Conservation (phyloP, 2,797 vertebrate genomes). For the Scarus forsteni region DNA sequence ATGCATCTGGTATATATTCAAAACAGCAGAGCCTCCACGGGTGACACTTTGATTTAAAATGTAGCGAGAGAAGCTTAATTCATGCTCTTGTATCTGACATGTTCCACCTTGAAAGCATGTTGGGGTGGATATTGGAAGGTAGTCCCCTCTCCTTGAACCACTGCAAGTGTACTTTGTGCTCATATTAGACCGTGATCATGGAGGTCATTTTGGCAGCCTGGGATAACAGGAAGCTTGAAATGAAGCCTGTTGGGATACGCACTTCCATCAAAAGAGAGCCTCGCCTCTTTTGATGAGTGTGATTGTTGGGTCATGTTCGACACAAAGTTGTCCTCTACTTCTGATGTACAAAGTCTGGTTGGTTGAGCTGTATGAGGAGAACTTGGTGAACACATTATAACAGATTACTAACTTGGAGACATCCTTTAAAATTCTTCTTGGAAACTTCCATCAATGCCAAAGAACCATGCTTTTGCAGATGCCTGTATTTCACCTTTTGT, state of each 20-base stretch:
- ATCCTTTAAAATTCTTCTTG: neutral
- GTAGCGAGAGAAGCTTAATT: conserved; percentile 7
- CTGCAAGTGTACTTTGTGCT: conserved; percentile 72
- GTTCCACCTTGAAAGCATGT: conserved; percentile 16
- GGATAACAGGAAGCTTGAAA: conserved; percentile 54
- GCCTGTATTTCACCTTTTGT: conserved; percentile 19
- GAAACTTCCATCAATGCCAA: neutral
- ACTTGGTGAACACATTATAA: conserved; percentile 13
- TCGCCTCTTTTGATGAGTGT: conserved; percentile 28
- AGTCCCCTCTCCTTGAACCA: conserved; percentile 65
- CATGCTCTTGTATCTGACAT: conserved; percentile 1
- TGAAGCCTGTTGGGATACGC: conserved; percentile 41
- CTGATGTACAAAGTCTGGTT: conserved; percentile 76
- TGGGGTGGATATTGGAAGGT: conserved; percentile 79
- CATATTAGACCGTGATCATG: conserved; percentile 57
- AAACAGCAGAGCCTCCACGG: conserved; percentile 21
- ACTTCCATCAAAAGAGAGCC: conserved; percentile 50
- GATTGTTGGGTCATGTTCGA: conserved; percentile 41
- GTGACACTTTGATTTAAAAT: neutral
- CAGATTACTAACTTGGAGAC: conserved; percentile 8
- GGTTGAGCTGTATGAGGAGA: conserved; percentile 44
- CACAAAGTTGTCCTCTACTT: conserved; percentile 73
- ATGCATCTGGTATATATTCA: conserved; percentile 42
- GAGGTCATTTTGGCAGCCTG: conserved; percentile 85
- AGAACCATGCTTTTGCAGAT: conserved; percentile 4